Conservation (phyloP, 2,888 invertebrate species). For the Andrena dorsata region DNA sequence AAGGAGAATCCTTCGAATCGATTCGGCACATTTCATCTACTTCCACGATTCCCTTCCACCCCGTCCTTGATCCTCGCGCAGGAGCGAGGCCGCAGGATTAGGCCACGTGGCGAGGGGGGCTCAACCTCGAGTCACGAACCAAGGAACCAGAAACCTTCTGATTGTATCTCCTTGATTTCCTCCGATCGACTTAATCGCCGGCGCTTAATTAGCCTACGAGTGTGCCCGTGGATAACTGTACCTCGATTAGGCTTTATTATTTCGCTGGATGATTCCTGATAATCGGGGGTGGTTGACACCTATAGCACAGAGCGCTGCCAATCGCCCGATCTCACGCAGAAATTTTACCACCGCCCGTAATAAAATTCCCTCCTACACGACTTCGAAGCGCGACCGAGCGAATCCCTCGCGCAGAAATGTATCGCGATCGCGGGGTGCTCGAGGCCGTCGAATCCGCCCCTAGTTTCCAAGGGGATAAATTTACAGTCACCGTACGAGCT, state of each 20-base stretch:
- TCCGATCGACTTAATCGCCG: slow-evolving; percentile 57
- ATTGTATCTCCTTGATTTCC: slow-evolving; percentile 54
- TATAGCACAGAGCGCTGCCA: slow-evolving; percentile 8
- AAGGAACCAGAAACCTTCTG: slow-evolving; percentile 44
- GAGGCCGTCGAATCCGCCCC: too few species aligned
- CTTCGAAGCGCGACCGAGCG: too few species aligned
- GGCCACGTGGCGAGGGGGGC: slow-evolving; percentile 47
- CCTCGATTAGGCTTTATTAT: slow-evolving; percentile 15
- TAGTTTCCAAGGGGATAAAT: too few species aligned
- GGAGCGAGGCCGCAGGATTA: slow-evolving; percentile 53
- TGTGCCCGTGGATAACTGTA: neutral
- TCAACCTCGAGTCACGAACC: slow-evolving; percentile 67
- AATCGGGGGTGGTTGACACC: slow-evolving; percentile 5
- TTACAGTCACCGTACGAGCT: neutral
- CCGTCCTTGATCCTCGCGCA: slow-evolving; percentile 49
- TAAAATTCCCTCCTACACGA: too few species aligned
- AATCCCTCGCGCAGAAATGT: too few species aligned
- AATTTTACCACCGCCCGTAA: too few species aligned
- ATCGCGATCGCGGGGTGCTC: too few species aligned
- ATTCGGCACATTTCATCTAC: neutral
- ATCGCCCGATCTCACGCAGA: neutral
- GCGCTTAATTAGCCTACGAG: slow-evolving; percentile 55
- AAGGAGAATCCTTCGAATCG: slow-evolving; percentile 6
- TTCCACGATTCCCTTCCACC: neutral
- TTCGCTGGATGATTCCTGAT: neutral